Evolutionary conservation across 1,140 invertebrate genomes (phyloP), one percentile per base, ranked within the genome.

Genomic region (Bicyclus anynana): DNA sequence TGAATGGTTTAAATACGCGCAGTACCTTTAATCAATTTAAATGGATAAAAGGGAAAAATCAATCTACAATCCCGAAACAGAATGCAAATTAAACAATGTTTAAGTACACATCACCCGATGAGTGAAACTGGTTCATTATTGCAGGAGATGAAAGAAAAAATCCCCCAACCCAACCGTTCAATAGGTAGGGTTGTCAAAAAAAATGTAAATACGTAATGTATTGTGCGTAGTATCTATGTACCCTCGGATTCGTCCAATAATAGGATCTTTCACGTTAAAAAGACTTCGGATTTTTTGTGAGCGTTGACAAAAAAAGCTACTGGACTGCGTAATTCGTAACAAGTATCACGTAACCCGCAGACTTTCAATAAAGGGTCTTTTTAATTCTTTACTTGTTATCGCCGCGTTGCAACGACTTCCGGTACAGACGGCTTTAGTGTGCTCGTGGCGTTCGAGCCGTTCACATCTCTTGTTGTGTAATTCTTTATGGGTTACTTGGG

Each of bases 181-280:
- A 72, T 70, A 67, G 67, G 77, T 84, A 84, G 65, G 65, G 75
- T 82, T 56, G 61, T 77, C 80, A 86, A 84, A 86, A 83, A 59
- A 60, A 83, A n/a, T 65, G 69, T 84, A 80, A 82, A 82, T 80
- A 85, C 74, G 59, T 67, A 38, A 47, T 44, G 71, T 62, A 71
- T 77, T 74, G 69, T 74, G 68, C 74, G 72, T 80, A 73, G 82
- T 81, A 80, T 76, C 79, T 79, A n/a, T 79, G 79, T 79, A 80
- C 73, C 80, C 76, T 83, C 67, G 68, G 80, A 84, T 80, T 70
- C 62, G 63, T 51, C 69, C 67, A 66, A 87, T 79, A 85, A 87
- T 76, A 80, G 76, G 81, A 75, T 84, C 79, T 87, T 84, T 78
- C 81, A 83, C 82, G 80, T 80, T 82, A 84, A 87, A 78, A 79